Evolutionary conservation across 1,140 invertebrate species (phyloP), one percentile per base, ranked within the genome.

Genomic region (Wasmannia auropunctata): DNA sequence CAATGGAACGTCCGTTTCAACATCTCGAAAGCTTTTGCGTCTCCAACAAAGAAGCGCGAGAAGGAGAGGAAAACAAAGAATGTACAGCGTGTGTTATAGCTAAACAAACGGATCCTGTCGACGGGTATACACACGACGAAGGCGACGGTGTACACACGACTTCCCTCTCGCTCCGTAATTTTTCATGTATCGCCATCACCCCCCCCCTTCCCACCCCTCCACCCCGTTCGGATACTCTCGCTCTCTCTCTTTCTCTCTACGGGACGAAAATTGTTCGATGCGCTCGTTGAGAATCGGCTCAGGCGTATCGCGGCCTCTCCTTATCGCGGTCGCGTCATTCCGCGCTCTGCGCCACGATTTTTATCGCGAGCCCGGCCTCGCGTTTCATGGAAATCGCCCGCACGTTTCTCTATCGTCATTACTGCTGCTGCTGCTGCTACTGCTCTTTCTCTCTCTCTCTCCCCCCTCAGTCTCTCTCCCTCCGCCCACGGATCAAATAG

Each of bases 351-450:
- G n/a, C 5, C 34, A 16, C 79, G 49, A 81, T 81, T 83, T 81
- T 83, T 83, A 83, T 83, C 60, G 76, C 43, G 28, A 6, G 31
- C 11, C 43, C 25, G 58, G 63, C 31, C 34, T 83, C 37, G 63
- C 51, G 34, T 81, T 56, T 43, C 67, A 83, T 83, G 51, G 79
- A 72, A 83, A 74, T 83, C 37, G 37, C 79, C 37, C 67, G 67
- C 51, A 72, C 19, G 37, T 58, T 83, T 25, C 19, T 72, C 25
- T 28, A 58, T 58, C 65, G 25, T 58, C 43, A n/a, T 5, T 7
- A 28, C 25, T 6, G 34, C 70, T 16, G 11, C n/a, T 43, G 14
- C 14, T 51, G 4, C 28, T 40, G 10, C 51, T 14, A 46, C 22
- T n/a, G 16, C 31, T 80, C 31, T 58, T 6, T n/a, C 28, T 74